A percentile compares a stretch with the other conserved stretches of the same genome.
phyloP scores from a whole-genome alignment of 2,888 invertebrate genomes.

The Tetropium fuscum region DNA sequence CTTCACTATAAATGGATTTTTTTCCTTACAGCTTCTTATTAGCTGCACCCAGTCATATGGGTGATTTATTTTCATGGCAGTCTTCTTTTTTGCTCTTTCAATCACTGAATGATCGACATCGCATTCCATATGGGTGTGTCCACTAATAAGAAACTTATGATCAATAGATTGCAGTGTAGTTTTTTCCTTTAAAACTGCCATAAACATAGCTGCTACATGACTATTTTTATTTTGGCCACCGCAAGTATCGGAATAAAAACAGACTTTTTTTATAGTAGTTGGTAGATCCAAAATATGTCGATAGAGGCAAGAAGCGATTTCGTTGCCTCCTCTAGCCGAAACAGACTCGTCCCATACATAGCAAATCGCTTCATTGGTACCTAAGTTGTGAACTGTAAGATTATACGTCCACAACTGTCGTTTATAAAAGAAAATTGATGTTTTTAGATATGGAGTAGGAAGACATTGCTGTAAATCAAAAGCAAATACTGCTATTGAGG shows the following conservation, averaged over 20 bases:
- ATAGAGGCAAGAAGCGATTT: background rate
- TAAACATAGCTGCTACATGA: background rate
- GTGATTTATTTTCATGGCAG: too few relatives aligned
- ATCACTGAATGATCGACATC: conserved; percentile 42
- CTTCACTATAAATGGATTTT: too few relatives aligned
- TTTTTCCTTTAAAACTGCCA: background rate
- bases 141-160: conserved; percentile 44
- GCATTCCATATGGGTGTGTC: conserved; percentile 46
- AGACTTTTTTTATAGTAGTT: background rate
- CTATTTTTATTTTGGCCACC: conserved; percentile 3
- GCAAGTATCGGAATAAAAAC: background rate
- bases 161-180: conserved; percentile 34
- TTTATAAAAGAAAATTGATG: too few relatives aligned
- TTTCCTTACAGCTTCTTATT: too few relatives aligned
- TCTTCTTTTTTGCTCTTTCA: too few relatives aligned
- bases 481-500: too few relatives aligned
- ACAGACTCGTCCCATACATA: background rate
- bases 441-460: too few relatives aligned
- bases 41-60: too few relatives aligned
- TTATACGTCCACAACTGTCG: too few relatives aligned
- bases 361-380: too few relatives aligned
- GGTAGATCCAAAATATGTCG: background rate
- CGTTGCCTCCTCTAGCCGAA: background rate
- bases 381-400: too few relatives aligned
- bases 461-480: too few relatives aligned